phyloP scores from a whole-genome alignment of 2,113 vertebrate species.

The Toxotes jaculatrix region DNA sequence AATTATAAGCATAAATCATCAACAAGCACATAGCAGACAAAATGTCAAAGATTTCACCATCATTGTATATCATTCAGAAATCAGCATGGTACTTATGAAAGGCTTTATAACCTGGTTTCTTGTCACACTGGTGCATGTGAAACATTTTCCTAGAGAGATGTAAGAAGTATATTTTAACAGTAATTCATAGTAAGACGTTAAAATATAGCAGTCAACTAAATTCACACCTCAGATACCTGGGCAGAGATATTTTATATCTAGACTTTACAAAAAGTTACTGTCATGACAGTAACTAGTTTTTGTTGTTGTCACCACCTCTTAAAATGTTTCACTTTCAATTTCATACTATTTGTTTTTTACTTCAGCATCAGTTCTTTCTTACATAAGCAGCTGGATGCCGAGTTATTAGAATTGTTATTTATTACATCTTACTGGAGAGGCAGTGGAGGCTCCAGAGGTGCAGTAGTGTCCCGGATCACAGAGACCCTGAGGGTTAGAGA shows the following conservation, averaged over 20 bases:
- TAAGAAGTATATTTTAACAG: background rate
- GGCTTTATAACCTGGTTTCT: background rate
- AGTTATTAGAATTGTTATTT: background rate
- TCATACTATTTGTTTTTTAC: background rate
- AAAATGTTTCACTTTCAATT: conserved; percentile 2
- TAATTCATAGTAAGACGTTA: background rate
- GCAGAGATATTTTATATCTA: background rate
- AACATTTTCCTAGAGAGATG: background rate
- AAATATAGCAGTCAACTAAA: background rate
- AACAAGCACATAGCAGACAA: conserved; percentile 7
- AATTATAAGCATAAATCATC: conserved; percentile 15
- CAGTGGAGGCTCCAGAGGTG: conserved; percentile 80
- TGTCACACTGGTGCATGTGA: background rate
- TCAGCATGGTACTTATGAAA: background rate
- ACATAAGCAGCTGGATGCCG: background rate
- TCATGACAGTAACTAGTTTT: background rate
- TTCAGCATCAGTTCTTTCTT: background rate
- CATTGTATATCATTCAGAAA: background rate
- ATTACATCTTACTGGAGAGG: conserved; percentile 85
- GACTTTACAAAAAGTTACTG: background rate
- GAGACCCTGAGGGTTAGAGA: conserved; percentile 85
- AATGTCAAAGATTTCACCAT: background rate
- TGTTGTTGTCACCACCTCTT: background rate
- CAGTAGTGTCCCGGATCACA: conserved; percentile 86
- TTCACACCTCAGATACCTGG: background rate